phyloP scores from a whole-genome alignment of 2,113 vertebrate species.

The Seriola rivoliana region DNA sequence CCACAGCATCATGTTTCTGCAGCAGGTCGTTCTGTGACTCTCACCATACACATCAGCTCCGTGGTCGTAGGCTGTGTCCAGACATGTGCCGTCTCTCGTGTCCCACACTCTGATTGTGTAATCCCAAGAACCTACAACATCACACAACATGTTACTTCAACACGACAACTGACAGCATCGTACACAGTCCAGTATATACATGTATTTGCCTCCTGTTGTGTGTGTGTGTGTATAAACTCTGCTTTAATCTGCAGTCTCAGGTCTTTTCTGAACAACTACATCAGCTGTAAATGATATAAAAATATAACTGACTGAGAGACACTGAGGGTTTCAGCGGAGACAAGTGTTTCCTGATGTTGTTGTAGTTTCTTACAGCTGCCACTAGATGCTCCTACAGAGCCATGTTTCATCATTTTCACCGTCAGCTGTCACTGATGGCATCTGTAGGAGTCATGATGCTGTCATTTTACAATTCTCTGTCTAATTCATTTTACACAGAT shows the following conservation, averaged over 20 bases:
- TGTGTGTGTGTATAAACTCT: no score
- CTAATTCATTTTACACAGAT: no score
- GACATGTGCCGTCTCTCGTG: constrained; percentile 93
- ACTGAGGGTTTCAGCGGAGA: no score
- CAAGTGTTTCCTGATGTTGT: not conserved
- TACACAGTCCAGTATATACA: no score
- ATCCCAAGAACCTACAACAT: constrained; percentile 91
- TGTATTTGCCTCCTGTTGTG: no score
- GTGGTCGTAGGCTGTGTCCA: constrained; percentile 94
- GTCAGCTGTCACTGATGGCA: no score
- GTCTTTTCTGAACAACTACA: not conserved
- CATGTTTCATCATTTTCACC: not conserved
- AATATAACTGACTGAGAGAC: no score
- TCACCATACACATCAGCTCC: constrained; percentile 98
- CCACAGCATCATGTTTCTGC: no score
- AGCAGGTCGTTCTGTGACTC: not conserved
- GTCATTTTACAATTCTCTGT: not conserved
- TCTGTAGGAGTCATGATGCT: not conserved
- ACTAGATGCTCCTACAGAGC: not conserved
- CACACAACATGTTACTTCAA: not conserved
- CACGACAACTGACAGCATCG: no score
- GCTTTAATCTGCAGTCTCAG: not conserved
- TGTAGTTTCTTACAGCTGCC: not conserved
- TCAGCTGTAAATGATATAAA: not conserved
- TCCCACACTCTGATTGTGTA: constrained; percentile 98